phyloP scores from a whole-genome alignment of 2,113 vertebrate genomes.

The Oncorhynchus kisutch region DNA sequence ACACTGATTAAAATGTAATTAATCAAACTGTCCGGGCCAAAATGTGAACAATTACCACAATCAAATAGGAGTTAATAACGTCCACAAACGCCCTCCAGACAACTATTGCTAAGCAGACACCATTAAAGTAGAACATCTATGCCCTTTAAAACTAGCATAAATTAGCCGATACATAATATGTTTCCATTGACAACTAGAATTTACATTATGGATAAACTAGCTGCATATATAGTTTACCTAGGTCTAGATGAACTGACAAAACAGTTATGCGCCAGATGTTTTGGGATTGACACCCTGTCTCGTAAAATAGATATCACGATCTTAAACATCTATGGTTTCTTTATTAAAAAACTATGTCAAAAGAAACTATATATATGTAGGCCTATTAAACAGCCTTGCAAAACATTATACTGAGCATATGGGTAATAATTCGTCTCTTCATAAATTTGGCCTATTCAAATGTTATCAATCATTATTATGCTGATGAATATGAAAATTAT shows the following conservation, averaged over 20 bases:
- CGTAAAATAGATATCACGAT: too few species aligned
- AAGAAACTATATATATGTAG: background rate
- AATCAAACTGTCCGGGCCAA: slow-evolving; percentile 82
- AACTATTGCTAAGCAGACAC: slow-evolving; percentile 51
- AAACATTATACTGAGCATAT: too few species aligned
- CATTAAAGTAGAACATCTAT: slow-evolving; percentile 11
- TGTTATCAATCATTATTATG: background rate
- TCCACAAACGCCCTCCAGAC: slow-evolving; percentile 74
- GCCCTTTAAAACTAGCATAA: background rate
- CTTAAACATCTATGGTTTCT: too few species aligned
- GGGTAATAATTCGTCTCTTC: too few species aligned
- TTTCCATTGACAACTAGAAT: background rate
- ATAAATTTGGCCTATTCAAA: background rate
- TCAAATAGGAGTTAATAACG: slow-evolving; percentile 86
- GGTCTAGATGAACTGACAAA: too few species aligned
- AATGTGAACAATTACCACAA: slow-evolving; percentile 83
- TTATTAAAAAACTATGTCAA: too few species aligned
- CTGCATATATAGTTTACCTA: too few species aligned
- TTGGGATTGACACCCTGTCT: too few species aligned
- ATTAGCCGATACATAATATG: background rate
- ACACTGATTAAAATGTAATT: slow-evolving; percentile 84
- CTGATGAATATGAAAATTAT: background rate
- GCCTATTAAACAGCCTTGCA: background rate
- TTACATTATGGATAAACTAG: background rate
- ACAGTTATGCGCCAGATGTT: too few species aligned